Base-by-base conservation (phyloP, 2,888 invertebrate species). In the Nomada hirtipes region DNA sequence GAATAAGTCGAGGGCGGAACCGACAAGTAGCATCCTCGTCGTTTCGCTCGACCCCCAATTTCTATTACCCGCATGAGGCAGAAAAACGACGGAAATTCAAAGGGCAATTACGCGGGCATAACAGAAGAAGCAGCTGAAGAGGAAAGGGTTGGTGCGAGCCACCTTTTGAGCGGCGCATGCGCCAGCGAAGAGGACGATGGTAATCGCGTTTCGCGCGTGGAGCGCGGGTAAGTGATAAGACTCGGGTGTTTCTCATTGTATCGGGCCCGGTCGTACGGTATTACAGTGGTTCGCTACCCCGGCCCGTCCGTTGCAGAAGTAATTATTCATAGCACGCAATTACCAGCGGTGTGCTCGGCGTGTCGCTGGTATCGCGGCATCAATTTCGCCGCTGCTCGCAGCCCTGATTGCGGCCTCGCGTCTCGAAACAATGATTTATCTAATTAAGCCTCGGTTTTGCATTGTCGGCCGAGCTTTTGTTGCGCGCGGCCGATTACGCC, bases 261-360 rank as follows among this genome's bases (percentile, higher is more conserved):
- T 76, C 26, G 60, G 26, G 44, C 36, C 59, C 57, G 42, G 26
- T 60, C 61, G 61, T 61, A 61, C 50, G 53, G 47, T 55, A 63
- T 70, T 29, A 53, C 29, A 72, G 71, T 75, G 73, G 87, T 88
- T 80, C 86, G 61, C 82, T 79, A 86, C 86, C 87, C 80, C 82
- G 74, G 81, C 70, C 61, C 81, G 69, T 68, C 60, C 71, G 82
- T 82, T 81, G 52, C 68, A 84, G 68, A 77, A 88, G 91, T 92
- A 92, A 93, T 93, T 93, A 93, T 92, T 91, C 91, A 91, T 91
- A 90, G 91, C 92, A 92, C 90, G 92, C 92, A 92, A 93, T 93
- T 93, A 92, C 90, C 87, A 89, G 67, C 74, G 76, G 82, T 92
- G 91, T 83, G 84, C 75, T 79, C 85, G 79, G 79, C 80, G 77